phyloP scores from a whole-genome alignment of 2,888 invertebrate species.

The Pycnomerus fuliginosus region DNA sequence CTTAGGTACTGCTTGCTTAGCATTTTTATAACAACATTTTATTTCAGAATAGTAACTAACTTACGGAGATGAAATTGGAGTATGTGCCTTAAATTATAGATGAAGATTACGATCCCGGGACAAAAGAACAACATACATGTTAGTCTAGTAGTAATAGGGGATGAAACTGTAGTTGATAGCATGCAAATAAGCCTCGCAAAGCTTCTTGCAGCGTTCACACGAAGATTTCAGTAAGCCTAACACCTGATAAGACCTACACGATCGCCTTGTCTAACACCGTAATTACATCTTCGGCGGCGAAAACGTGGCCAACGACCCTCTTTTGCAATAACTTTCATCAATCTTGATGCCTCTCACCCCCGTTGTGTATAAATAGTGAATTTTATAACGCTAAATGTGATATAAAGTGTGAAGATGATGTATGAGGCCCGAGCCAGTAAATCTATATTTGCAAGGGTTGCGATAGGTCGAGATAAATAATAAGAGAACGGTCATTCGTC shows the following conservation, averaged over 20 bases:
- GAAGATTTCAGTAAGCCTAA: constrained; percentile 44
- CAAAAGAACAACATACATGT: constrained; percentile 20
- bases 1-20: background rate
- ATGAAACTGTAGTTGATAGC: constrained; percentile 38
- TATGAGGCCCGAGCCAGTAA: constrained; percentile 15
- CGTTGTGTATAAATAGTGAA: constrained; percentile 7
- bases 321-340: constrained; percentile 7
- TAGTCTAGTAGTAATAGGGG: constrained; percentile 21
- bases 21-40: background rate
- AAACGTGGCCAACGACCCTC: constrained; percentile 1
- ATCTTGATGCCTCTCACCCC: constrained; percentile 10
- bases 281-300: constrained; percentile 30
- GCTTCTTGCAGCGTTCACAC: constrained; percentile 48
- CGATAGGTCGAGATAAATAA: constrained; percentile 27
- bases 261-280: constrained; percentile 37
- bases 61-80: too few species aligned
- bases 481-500: constrained; percentile 48
- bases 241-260: constrained; percentile 45
- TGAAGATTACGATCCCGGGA: background rate
- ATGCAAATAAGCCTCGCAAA: constrained; percentile 46
- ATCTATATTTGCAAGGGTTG: constrained; percentile 24
- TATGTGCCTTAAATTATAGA: background rate
- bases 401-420: constrained; percentile 26
- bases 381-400: constrained; percentile 24
- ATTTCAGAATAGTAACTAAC: background rate